Percentiles rank a stretch among this genome's conserved stretches.
Evolutionary conservation across 1,140 invertebrate species (phyloP).

Genomic region (Agrilus planipennis): DNA sequence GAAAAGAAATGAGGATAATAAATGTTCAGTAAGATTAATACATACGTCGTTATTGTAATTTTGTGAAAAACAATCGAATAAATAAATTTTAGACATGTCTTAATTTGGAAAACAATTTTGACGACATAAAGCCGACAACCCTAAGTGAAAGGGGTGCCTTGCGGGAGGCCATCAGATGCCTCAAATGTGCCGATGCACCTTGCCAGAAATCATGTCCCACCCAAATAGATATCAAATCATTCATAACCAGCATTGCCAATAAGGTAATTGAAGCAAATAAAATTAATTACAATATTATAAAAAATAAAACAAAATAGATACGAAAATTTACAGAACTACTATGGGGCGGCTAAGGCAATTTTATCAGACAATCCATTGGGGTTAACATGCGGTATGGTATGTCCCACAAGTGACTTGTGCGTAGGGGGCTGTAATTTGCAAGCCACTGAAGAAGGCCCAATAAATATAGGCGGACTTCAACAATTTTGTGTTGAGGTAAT

Average conservation of each 20-base stretch:
- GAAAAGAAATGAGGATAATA: constrained; percentile 85
- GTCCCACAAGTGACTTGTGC: constrained; percentile 95
- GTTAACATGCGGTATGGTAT: constrained; percentile 97
- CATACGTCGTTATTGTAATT: neutral
- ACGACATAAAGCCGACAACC: constrained; percentile 96
- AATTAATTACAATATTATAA: neutral
- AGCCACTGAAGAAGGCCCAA: constrained; percentile 91
- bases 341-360: constrained; percentile 93
- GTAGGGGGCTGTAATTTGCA: constrained; percentile 95
- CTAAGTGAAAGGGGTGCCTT: constrained; percentile 88
- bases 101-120: constrained; percentile 79
- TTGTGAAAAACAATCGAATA: neutral
- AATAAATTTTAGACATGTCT: constrained; percentile 47
- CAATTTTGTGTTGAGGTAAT: constrained; percentile 90
- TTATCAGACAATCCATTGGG: constrained; percentile 95
- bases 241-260: constrained; percentile 93
- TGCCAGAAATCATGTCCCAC: constrained; percentile 98
- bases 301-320: neutral
- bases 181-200: constrained; percentile 96
- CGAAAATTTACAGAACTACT: constrained; percentile 70
- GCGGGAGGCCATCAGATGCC: constrained; percentile 78
- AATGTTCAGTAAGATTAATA: constrained; percentile 62
- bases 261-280: constrained; percentile 48
- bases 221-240: constrained; percentile 91
- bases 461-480: constrained; percentile 96